These are phyloP conservation scores for Lasiurus cinereus DNA, from an alignment of 2,113 vertebrate genomes.

Conservation along the genomic window DNA sequence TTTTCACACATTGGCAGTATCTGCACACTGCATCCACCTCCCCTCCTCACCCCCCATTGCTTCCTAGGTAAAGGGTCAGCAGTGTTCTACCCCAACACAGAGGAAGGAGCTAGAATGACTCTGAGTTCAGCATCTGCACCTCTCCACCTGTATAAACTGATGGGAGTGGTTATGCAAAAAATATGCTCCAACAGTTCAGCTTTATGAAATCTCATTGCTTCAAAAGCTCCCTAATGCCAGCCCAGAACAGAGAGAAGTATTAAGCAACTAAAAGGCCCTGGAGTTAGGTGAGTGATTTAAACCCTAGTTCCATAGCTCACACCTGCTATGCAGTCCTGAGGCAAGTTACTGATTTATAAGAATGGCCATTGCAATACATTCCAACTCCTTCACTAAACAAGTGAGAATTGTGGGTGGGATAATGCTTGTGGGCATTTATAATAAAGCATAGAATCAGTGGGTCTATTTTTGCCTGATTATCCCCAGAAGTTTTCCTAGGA, in stretches of 20 bases:
- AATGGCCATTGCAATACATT: background rate
- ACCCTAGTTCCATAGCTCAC: background rate
- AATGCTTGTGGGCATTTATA: background rate
- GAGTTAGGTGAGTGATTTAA: background rate
- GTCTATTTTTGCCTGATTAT: conserved; percentile 11
- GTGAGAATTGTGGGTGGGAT: background rate
- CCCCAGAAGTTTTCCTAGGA: background rate
- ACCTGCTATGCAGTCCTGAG: background rate
- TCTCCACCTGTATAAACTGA: background rate
- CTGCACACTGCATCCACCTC: background rate
- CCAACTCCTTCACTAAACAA: background rate
- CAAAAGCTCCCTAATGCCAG: background rate
- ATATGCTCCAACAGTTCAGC: background rate
- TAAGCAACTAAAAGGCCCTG: background rate
- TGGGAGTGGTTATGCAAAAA: background rate
- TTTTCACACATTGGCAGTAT: background rate
- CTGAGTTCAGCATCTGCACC: background rate
- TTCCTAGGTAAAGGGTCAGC: background rate
- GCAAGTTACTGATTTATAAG: background rate
- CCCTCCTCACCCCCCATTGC: fast-evolving
- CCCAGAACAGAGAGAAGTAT: background rate
- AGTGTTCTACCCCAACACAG: background rate
- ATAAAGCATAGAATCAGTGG: background rate
- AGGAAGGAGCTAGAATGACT: background rate
- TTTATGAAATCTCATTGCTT: background rate